These are phyloP conservation scores for Oikopleura albicans DNA, from an alignment of 23 tunicate genomes.

Conservation along the genomic window DNA sequence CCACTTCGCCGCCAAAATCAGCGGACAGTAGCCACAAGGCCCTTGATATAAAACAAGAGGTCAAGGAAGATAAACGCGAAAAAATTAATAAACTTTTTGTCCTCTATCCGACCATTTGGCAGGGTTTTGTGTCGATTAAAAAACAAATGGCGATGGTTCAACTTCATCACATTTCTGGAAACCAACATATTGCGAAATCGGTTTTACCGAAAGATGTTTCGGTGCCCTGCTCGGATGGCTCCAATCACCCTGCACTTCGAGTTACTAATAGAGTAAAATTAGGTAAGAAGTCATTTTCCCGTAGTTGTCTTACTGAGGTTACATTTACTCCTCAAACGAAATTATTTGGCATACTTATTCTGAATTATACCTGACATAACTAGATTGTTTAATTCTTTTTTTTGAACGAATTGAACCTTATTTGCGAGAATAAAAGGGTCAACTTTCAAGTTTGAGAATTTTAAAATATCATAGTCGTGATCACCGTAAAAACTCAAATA, in stretches of 20 bases:
- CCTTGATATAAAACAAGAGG: background rate
- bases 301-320: no score
- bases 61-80: background rate
- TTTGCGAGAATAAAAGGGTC: no score
- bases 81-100: background rate
- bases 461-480: no score
- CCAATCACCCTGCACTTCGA: background rate
- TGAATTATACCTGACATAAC: no score
- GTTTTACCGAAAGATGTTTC: background rate
- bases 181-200: background rate
- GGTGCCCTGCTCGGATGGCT: background rate
- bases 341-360: no score
- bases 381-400: no score
- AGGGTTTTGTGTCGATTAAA: background rate
- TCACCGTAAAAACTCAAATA: no score
- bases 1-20: no score
- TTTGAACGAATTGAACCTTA: no score
- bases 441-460: no score
- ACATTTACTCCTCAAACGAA: no score
- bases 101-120: background rate
- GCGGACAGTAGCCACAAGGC: no score
- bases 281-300: background rate
- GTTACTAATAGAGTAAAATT: background rate
- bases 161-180: conserved; percentile 2
- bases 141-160: background rate